A percentile compares a stretch with the other conserved stretches of the same genome.
Evolutionary conservation across 2,888 invertebrate genomes (phyloP).

Genomic region (Diogma glabrata): DNA sequence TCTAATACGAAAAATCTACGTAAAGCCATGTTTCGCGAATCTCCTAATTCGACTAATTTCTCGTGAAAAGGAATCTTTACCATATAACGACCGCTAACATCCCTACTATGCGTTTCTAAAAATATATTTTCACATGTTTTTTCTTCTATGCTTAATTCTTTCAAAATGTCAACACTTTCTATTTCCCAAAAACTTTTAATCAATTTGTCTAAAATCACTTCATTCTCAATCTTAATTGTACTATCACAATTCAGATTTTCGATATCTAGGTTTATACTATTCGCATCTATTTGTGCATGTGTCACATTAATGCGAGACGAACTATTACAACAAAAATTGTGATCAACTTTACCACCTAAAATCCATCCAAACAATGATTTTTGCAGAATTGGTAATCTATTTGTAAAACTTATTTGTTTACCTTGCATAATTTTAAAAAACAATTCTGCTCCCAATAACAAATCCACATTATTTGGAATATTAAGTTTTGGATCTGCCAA

Average conservation of each 20-base stretch:
- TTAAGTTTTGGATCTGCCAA: neutral
- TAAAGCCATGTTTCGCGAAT: conserved; percentile 12
- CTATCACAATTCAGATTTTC: too few relatives aligned
- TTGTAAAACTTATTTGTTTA: neutral
- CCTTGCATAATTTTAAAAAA: neutral
- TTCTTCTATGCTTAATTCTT: conserved; percentile 13
- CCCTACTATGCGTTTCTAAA: conserved; percentile 12
- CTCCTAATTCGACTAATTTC: conserved; percentile 3
- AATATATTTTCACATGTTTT: conserved; percentile 19
- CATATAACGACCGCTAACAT: conserved; percentile 16
- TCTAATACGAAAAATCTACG: conserved; percentile 18
- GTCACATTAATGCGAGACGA: too few relatives aligned
- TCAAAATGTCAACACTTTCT: conserved; percentile 14
- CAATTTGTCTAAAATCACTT: neutral
- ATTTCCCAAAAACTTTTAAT: conserved; percentile 17
- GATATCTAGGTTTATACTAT: too few relatives aligned
- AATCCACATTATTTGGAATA: neutral
- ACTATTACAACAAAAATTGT: neutral
- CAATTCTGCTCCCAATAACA: neutral
- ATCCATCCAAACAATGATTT: neutral
- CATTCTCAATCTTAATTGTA: too few relatives aligned
- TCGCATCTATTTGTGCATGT: too few relatives aligned
- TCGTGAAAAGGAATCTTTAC: conserved; percentile 18
- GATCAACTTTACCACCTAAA: neutral
- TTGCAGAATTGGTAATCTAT: neutral